Base-by-base conservation (phyloP, 2,888 invertebrate genomes). In the Onthophagus sagittarius region DNA sequence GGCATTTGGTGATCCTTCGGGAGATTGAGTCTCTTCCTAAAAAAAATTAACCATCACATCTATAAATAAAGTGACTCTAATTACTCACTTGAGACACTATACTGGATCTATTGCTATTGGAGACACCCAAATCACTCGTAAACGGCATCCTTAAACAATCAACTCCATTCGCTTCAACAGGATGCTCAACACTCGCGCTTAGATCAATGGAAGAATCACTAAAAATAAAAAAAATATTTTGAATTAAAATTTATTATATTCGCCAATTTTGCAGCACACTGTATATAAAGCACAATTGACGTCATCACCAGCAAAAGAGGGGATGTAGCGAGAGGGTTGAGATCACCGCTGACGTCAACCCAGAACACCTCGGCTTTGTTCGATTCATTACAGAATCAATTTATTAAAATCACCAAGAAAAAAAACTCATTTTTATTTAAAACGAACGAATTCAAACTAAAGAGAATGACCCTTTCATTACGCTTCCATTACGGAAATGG, bases 161-260 rank as follows among this genome's bases (percentile, higher is more conserved):
- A 75, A 80, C 81, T 71, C 80, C 82, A 75, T 77, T 82, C 71
- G 81, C 82, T 71, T 83, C 86, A 74, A 85, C 85, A 76, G 81
- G 83, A 78, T 85, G 86, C 80, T 86, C 84, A 79, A 86, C 86
- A 79, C 85, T 86, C 81, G 86, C 84, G 81, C 89, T 90, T 82
- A 87, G 86, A 81, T 90, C 91, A 79, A 87, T 85, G 71, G 91
- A 90, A 77, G 91, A 87, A 80, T 87, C 87, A 79, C 87, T 88
- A 80, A 74, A 81, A 84, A 79, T 14, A n/a, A 72, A 13, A 23
- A 74, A 13, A 71, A 13, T n/a, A 63, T 63, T 15, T 63, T 62
- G 15, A 70, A 15, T 64, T 31, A n/a, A 14, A 15, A 71, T 33
- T 23, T 23, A 23, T 23, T 23, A 3, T 23, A 23, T 23, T 23